Evolutionary conservation across 1,140 invertebrate species (phyloP).

Genomic region (Drosophila mojavensis): DNA sequence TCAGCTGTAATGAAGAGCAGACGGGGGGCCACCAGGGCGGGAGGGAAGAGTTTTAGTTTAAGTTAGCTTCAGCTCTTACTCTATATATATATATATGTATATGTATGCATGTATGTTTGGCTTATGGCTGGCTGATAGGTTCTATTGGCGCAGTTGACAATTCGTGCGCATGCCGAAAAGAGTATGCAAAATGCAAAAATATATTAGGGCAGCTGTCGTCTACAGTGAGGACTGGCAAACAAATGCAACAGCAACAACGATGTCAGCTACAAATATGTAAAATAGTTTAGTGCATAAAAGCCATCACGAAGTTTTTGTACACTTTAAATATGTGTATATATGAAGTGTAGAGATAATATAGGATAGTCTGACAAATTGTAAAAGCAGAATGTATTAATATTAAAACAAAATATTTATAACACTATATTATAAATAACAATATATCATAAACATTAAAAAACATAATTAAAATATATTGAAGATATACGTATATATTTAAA

Average conservation of each 20-base stretch:
- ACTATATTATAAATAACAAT: no score
- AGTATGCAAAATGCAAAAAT: slow-evolving; percentile 56
- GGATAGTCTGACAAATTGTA: no score
- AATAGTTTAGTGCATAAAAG: neutral
- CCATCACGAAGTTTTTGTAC: neutral
- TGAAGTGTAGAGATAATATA: neutral
- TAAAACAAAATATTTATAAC: no score
- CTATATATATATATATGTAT: slow-evolving; percentile 7
- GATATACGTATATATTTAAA: no score
- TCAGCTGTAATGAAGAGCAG: slow-evolving; percentile 85
- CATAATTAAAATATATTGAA: no score
- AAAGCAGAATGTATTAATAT: no score
- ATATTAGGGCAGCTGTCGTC: slow-evolving; percentile 72
- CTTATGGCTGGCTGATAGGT: slow-evolving; percentile 55
- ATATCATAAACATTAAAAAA: no score
- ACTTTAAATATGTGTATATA: neutral
- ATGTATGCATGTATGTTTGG: slow-evolving; percentile 2
- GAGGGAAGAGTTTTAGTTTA: slow-evolving; percentile 15
- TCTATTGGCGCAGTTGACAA: slow-evolving; percentile 44
- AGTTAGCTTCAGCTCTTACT: slow-evolving; percentile 41
- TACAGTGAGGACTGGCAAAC: slow-evolving; percentile 58
- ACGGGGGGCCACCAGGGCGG: neutral
- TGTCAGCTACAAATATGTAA: slow-evolving; percentile 25
- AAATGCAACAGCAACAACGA: slow-evolving; percentile 28
- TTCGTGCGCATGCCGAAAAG: slow-evolving; percentile 64